phyloP scores from a whole-genome alignment of 2,113 vertebrate species.

The Engraulis encrasicolus region DNA sequence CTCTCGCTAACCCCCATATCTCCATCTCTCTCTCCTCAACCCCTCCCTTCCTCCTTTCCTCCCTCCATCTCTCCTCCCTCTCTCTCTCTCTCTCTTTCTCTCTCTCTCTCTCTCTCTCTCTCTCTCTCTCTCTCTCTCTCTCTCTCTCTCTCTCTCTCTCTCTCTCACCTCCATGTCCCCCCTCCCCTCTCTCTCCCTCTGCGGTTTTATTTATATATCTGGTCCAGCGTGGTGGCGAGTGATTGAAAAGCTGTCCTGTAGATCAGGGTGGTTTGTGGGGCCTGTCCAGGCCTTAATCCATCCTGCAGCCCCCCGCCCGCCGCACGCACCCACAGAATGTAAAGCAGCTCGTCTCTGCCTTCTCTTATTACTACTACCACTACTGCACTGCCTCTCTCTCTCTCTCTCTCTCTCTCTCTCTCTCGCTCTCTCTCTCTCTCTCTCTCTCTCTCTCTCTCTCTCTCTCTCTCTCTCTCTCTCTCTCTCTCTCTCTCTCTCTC shows the following conservation, averaged over 20 bases:
- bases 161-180: too few relatives aligned
- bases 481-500: too few relatives aligned
- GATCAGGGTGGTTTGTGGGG: slow-evolving; percentile 77
- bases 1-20: neutral
- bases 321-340: slow-evolving; percentile 82
- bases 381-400: neutral
- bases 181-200: too few relatives aligned
- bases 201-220: slow-evolving; percentile 69
- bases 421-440: too few relatives aligned
- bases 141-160: slow-evolving; percentile 33
- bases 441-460: too few relatives aligned
- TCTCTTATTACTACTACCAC: too few relatives aligned
- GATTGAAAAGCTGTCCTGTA: slow-evolving; percentile 84
- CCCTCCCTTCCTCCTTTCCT: neutral
- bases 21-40: slow-evolving; percentile 28
- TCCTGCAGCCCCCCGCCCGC: slow-evolving; percentile 74
- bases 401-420: too few relatives aligned
- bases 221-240: slow-evolving; percentile 66
- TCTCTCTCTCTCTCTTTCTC: slow-evolving; percentile 36
- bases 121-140: neutral
- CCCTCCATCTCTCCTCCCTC: slow-evolving; percentile 10
- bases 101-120: slow-evolving; percentile 42
- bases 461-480: too few relatives aligned
- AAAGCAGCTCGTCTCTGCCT: slow-evolving; percentile 68
- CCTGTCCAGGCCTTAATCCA: slow-evolving; percentile 88